These are phyloP conservation scores for Halichoerus grypus DNA, from an alignment of 2,113 vertebrate species.

Conservation along the genomic window DNA sequence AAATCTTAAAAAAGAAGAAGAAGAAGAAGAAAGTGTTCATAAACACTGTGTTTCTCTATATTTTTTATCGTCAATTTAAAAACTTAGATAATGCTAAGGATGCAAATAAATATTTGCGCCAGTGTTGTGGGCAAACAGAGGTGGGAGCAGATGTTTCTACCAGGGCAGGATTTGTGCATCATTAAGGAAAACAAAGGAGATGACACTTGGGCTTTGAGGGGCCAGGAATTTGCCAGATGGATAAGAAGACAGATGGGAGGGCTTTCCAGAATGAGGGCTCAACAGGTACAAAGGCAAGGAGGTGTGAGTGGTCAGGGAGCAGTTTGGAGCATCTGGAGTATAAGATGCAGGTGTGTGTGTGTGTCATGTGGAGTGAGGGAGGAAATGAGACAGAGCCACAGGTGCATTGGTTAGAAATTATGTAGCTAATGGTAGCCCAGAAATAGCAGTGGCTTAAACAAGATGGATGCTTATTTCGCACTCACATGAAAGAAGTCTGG, in stretches of 20 bases:
- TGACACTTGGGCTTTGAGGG: neutral
- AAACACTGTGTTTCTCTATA: neutral
- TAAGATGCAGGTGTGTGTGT: neutral
- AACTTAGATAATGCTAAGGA: neutral
- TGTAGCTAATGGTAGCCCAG: neutral
- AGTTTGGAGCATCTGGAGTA: neutral
- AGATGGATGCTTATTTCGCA: neutral
- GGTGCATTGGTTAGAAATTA: neutral
- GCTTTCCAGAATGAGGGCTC: no score
- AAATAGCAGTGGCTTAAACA: neutral
- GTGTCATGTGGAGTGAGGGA: neutral
- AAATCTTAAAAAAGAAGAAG: no score
- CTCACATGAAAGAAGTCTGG: neutral
- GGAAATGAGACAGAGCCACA: neutral
- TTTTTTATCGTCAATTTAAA: neutral
- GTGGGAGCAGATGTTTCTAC: neutral
- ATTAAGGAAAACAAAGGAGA: neutral
- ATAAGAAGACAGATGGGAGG: neutral
- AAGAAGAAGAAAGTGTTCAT: neutral
- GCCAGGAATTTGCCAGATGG: neutral
- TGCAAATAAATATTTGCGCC: neutral
- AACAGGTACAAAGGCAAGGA: neutral
- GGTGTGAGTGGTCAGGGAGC: neutral
- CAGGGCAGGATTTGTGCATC: neutral
- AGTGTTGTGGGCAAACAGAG: neutral